These are phyloP conservation scores for Helicoverpa assulta DNA, from an alignment of 2,888 invertebrate genomes.

Conservation along the genomic window DNA sequence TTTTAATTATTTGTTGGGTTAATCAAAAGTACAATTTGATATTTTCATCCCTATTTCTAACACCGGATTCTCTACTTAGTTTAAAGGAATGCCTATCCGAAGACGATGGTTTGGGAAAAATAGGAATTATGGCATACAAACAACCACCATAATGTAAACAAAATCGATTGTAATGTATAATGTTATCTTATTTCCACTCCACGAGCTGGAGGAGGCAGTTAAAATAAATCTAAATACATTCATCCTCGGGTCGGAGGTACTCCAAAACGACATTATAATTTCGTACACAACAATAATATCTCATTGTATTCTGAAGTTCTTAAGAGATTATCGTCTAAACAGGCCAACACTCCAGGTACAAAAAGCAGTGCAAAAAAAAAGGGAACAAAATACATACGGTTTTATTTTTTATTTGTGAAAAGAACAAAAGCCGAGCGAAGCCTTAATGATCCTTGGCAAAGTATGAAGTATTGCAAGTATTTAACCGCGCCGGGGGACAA, in stretches of 20 bases:
- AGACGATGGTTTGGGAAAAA: no score
- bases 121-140: background rate
- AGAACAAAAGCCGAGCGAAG: conserved; percentile 61
- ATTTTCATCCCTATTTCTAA: no score
- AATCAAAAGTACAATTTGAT: no score
- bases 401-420: conserved; percentile 58
- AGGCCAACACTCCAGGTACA: conserved; percentile 44
- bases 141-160: conserved; percentile 2
- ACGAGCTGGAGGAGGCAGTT: conserved; percentile 9
- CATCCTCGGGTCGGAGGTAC: conserved; percentile 5
- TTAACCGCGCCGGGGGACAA: conserved; percentile 62
- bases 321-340: conserved; percentile 53
- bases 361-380: conserved; percentile 37
- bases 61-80: no score
- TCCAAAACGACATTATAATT: conserved; percentile 35
- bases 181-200: conserved; percentile 23
- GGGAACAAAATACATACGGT: conserved; percentile 41
- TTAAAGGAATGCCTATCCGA: no score
- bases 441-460: conserved; percentile 64
- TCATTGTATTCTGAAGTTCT: conserved; percentile 39
- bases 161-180: conserved; percentile 29
- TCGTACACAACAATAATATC: conserved; percentile 24
- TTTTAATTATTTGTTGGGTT: no score
- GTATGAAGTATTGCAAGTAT: conserved; percentile 67
- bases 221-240: conserved; percentile 48